These are phyloP conservation scores for Semaprochilodus insignis DNA, from an alignment of 2,797 vertebrate species.

Conservation along the genomic window DNA sequence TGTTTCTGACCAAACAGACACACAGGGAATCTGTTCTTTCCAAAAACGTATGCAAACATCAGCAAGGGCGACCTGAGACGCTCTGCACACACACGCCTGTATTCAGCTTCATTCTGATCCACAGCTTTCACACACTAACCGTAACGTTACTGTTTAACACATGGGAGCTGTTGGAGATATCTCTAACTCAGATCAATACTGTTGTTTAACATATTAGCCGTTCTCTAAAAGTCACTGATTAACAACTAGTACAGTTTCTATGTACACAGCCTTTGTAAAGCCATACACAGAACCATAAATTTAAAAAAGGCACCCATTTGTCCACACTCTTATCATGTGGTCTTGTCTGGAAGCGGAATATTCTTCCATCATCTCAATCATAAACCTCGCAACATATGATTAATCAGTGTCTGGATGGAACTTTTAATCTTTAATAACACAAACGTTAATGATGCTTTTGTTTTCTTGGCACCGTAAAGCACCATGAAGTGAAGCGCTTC, in stretches of 20 bases:
- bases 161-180: background rate
- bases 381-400: background rate
- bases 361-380: background rate
- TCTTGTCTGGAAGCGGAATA: background rate
- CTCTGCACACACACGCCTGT: background rate
- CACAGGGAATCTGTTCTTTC: slow-evolving; percentile 37
- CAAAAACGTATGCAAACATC: slow-evolving; percentile 35
- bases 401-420: background rate
- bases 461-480: background rate
- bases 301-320: background rate
- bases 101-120: background rate
- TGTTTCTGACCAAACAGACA: slow-evolving; percentile 68
- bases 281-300: background rate
- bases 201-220: too few species aligned
- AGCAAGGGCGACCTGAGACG: slow-evolving; percentile 21
- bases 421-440: background rate
- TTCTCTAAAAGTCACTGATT: background rate
- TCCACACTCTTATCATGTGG: slow-evolving; percentile 39
- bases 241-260: background rate
- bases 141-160: slow-evolving; percentile 11
- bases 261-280: background rate
- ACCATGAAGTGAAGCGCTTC: background rate
- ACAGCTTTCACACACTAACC: background rate
- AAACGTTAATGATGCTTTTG: background rate
- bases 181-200: background rate